Base-by-base conservation (phyloP, 2,797 vertebrate species). In the Bovichtus diacanthus region DNA sequence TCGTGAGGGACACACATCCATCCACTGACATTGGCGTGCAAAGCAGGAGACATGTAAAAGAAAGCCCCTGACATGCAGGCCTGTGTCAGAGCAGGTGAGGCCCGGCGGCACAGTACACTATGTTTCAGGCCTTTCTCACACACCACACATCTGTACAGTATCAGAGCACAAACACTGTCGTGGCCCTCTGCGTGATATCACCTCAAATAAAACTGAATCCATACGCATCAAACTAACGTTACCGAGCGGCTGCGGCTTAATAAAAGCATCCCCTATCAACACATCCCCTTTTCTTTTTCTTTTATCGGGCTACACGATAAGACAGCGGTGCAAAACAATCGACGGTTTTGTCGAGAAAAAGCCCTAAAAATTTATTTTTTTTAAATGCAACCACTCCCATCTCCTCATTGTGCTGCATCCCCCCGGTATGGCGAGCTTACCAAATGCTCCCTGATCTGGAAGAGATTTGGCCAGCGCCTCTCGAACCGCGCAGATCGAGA, bases 371-470 rank as follows among this genome's bases (percentile, higher is more conserved):
- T n/a, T n/a, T n/a, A 67, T 9, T n/a, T n/a, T n/a, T n/a, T n/a
- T n/a, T n/a, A n/a, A n/a, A 27, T 0, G 65, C 87, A 90, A 91
- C 92, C 92, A 88, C 93, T 93, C 92, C 93, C 92, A 90, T 91
- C 82, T 55, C n/a, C 62, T 90, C 90, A 89, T 88, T 89, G 88
- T 88, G 87, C 87, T 88, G 88, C 90, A 87, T 72, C 78, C 78
- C 74, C 59, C 62, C n/a, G n/a, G 77, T 68, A 77, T 72, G 85
- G 79, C 79, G 74, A 82, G 85, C 95, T 96, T 93, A 96, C 95
- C 95, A 34, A 93, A 78, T 3, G 93, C 75, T 86, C 88, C 91
- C 66, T 88, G 92, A 23, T 95, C 93, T 65, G 90, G 84, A 66
- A 95, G 79, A 68, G 95, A 93, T 86, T 94, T 95, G 85, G 90